A percentile compares a stretch with the other conserved stretches of the same genome.
phyloP scores from a whole-genome alignment of 2,888 invertebrate species.

The Abrostola triplasia region DNA sequence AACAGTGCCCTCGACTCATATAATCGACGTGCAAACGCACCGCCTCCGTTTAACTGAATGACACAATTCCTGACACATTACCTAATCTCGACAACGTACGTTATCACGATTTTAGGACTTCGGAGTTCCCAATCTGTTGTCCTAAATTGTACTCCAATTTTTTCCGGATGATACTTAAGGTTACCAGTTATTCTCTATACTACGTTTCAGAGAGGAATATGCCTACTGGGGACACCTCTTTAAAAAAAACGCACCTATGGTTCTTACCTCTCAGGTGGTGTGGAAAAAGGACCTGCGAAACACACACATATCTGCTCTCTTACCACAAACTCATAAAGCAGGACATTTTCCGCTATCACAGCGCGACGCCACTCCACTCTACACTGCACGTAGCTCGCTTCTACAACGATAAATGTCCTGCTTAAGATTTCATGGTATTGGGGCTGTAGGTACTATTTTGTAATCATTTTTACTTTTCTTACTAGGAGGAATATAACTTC shows the following conservation, averaged over 20 bases:
- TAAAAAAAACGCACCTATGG: constrained; percentile 85
- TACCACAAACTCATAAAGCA: too few relatives aligned
- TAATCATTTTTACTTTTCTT: constrained; percentile 35
- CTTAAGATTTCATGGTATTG: too few relatives aligned
- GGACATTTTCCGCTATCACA: too few relatives aligned
- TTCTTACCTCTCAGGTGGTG: constrained; percentile 86
- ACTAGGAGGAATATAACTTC: constrained; percentile 25
- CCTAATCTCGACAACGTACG: constrained; percentile 76
- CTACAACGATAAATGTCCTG: too few relatives aligned
- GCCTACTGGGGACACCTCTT: constrained; percentile 87
- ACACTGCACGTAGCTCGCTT: too few relatives aligned
- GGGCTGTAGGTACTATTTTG: constrained; percentile 16
- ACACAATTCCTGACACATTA: constrained; percentile 86
- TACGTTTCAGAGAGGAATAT: constrained; percentile 76
- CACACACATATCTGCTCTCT: constrained; percentile 5
- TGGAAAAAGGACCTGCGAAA: constrained; percentile 77
- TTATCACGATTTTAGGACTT: constrained; percentile 70
- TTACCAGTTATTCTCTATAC: constrained; percentile 25
- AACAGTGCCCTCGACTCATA: constrained; percentile 79
- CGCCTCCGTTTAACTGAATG: constrained; percentile 83
- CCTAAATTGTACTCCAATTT: constrained; percentile 43
- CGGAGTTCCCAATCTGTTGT: constrained; percentile 54
- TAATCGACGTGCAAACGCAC: constrained; percentile 79
- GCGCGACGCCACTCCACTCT: too few relatives aligned
- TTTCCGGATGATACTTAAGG: constrained; percentile 35